These are phyloP conservation scores for Plumapathes pennacea DNA, from an alignment of 92 coral and sea anemone genomes.

Conservation along the genomic window DNA sequence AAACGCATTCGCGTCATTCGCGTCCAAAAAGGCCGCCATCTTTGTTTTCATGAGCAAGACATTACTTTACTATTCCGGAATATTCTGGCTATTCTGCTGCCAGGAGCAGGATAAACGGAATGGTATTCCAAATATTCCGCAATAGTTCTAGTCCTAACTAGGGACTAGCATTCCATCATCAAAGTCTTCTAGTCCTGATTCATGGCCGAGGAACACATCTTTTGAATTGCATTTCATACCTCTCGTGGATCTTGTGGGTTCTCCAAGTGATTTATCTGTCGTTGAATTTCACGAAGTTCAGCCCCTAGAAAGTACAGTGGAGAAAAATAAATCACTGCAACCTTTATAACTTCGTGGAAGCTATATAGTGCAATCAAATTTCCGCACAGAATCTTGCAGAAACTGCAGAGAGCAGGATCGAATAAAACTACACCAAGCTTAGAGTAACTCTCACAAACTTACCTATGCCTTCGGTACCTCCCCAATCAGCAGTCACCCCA, in stretches of 20 bases:
- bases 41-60: too few species aligned
- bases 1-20: too few species aligned
- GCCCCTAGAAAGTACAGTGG: constrained; percentile 56
- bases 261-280: constrained; percentile 87
- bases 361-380: not conserved
- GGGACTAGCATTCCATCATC: too few species aligned
- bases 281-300: constrained; percentile 86
- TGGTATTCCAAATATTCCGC: too few species aligned
- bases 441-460: constrained; percentile 3
- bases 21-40: too few species aligned
- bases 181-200: too few species aligned
- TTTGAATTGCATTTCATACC: too few species aligned
- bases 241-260: constrained; percentile 79
- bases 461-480: constrained; percentile 99
- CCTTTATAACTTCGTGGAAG: not conserved
- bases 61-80: too few species aligned
- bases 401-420: not conserved
- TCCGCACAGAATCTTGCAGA: not conserved
- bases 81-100: too few species aligned
- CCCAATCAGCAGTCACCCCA: constrained; percentile 99
- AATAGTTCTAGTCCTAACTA: too few species aligned
- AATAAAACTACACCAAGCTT: not conserved
- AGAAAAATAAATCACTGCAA: not conserved
- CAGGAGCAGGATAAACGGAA: too few species aligned
- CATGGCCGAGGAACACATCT: too few species aligned